These are phyloP conservation scores for Aporophyla lueneburgensis DNA, from an alignment of 2,888 invertebrate species.

Conservation along the genomic window DNA sequence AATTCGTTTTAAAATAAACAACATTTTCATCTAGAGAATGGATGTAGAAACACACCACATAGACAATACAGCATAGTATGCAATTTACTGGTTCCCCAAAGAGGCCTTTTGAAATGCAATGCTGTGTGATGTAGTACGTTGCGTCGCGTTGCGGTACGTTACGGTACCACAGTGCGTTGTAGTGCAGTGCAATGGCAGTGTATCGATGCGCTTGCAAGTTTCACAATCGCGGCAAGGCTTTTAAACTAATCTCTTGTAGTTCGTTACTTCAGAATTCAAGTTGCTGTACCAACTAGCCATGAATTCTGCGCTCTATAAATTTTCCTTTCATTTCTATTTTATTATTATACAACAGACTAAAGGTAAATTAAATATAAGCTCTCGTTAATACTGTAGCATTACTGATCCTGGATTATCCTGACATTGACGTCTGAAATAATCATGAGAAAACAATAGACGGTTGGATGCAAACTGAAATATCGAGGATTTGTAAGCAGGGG, in stretches of 20 bases:
- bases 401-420: conserved; percentile 21
- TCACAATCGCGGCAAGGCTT: not conserved
- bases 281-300: not conserved
- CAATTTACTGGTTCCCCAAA: not conserved
- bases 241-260: conserved; percentile 2
- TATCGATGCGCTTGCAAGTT: not conserved
- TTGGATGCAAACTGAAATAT: not conserved
- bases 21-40: not conserved
- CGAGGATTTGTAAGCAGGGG: not conserved
- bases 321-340: not conserved
- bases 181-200: not conserved
- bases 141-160: not conserved
- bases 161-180: not conserved
- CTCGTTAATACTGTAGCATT: conserved; percentile 1
- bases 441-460: not conserved
- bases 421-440: not conserved
- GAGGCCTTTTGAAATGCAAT: not conserved
- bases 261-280: not conserved
- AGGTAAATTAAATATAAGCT: not conserved
- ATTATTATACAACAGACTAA: not conserved
- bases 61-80: not conserved
- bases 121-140: not conserved
- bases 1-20: not conserved
- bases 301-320: not conserved
- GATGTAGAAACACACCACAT: not conserved